A percentile compares a stretch with the other conserved stretches of the same genome.
Evolutionary conservation across 2,797 vertebrate species (phyloP).

Genomic region (Masticophis lateralis): DNA sequence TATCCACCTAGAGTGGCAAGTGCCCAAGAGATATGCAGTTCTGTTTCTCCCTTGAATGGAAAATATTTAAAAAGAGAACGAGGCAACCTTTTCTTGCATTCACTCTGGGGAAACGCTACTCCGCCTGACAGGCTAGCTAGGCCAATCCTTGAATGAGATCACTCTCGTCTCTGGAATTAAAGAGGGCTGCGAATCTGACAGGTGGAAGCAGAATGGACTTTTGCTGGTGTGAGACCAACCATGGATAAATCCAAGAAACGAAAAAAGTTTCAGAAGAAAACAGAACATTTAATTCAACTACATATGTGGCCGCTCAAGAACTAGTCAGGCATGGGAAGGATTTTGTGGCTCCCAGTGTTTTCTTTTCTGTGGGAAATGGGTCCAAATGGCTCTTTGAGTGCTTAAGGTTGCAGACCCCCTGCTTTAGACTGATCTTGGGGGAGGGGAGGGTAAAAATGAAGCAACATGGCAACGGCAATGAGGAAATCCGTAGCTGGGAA

Average conservation of each 20-base stretch:
- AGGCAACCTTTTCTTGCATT: neutral
- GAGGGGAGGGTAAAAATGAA: accelerated
- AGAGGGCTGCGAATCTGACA: neutral
- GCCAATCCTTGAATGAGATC: neutral
- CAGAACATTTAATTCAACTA: too few species aligned
- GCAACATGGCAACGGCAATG: neutral
- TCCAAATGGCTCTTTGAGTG: too few species aligned
- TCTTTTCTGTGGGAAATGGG: too few species aligned
- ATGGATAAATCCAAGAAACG: too few species aligned
- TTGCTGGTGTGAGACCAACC: neutral
- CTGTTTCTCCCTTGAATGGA: neutral
- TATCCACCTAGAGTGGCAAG: neutral
- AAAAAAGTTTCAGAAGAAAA: too few species aligned
- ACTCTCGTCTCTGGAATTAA: neutral
- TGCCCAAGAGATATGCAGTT: neutral
- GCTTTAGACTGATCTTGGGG: neutral
- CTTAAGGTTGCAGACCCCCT: too few species aligned
- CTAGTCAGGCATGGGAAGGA: too few species aligned
- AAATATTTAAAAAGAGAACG: neutral
- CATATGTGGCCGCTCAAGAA: too few species aligned
- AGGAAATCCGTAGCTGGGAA: neutral
- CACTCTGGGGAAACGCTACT: neutral
- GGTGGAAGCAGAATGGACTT: neutral
- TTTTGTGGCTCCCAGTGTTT: too few species aligned
- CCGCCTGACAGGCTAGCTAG: neutral